These are phyloP conservation scores for Ageneiosus marmoratus DNA, from an alignment of 2,113 vertebrate species.

Conservation along the genomic window DNA sequence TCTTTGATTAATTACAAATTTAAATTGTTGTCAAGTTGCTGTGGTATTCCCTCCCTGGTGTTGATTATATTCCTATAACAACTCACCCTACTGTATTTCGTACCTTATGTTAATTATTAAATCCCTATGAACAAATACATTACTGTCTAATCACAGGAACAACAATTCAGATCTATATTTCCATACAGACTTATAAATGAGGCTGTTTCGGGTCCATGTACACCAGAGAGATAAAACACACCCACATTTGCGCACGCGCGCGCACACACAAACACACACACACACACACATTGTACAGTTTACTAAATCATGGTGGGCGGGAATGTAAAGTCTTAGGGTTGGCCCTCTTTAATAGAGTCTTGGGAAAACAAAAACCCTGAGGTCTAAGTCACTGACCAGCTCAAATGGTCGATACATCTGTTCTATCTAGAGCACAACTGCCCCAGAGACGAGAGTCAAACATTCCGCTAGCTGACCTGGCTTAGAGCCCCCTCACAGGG, in stretches of 20 bases:
- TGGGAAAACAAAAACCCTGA: constrained; percentile 24
- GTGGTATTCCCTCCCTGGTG: background rate
- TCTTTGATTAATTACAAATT: background rate
- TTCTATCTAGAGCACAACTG: constrained; percentile 49
- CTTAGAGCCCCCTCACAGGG: background rate
- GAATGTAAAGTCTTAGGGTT: constrained; percentile 17
- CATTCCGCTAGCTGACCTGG: constrained; percentile 36
- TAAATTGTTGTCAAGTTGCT: too few species aligned
- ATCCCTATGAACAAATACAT: constrained; percentile 8
- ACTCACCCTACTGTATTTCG: background rate
- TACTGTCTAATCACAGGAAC: background rate
- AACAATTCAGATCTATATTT: background rate
- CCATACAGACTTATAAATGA: constrained; percentile 20
- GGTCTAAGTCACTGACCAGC: constrained; percentile 32
- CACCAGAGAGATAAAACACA: background rate
- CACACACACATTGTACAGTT: constrained; percentile 26
- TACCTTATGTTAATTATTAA: constrained; percentile 16
- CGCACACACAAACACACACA: constrained; percentile 20
- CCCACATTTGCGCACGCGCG: constrained; percentile 17
- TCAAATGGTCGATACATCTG: constrained; percentile 47
- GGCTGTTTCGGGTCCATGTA: background rate
- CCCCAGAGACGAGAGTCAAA: constrained; percentile 49
- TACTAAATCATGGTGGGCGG: constrained; percentile 18
- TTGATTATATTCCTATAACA: background rate
- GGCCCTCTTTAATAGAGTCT: background rate